phyloP scores from a whole-genome alignment of 2,888 invertebrate species.

The Mythimna loreyi region DNA sequence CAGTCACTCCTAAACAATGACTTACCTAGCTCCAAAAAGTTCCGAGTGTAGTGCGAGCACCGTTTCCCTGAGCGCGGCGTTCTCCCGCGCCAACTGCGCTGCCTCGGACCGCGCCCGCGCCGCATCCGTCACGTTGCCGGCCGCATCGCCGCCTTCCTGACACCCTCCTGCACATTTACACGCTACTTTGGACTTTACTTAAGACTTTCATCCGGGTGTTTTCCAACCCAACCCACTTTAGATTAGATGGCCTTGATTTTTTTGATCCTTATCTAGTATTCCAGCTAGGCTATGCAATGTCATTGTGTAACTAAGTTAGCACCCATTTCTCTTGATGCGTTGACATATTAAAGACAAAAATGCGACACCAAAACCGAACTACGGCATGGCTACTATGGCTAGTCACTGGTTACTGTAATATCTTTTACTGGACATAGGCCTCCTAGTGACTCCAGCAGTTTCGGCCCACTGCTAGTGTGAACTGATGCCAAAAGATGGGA shows the following conservation, averaged over 20 bases:
- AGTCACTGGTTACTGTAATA: too few species aligned
- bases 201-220: too few species aligned
- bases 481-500: neutral
- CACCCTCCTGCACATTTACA: slow-evolving; percentile 73
- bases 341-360: too few species aligned
- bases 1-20: neutral
- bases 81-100: slow-evolving; percentile 92
- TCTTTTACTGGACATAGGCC: too few species aligned
- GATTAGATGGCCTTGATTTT: too few species aligned
- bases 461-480: neutral
- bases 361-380: too few species aligned
- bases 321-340: too few species aligned
- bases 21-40: slow-evolving; percentile 94
- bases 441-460: neutral
- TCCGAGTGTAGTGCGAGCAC: slow-evolving; percentile 95
- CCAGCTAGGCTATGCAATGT: too few species aligned
- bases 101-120: slow-evolving; percentile 92
- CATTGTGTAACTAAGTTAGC: too few species aligned
- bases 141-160: slow-evolving; percentile 78
- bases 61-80: slow-evolving; percentile 93
- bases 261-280: too few species aligned
- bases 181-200: slow-evolving; percentile 19
- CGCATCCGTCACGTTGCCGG: slow-evolving; percentile 81
- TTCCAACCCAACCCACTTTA: too few species aligned
- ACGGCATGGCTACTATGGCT: too few species aligned